phyloP scores from a whole-genome alignment of 2,797 vertebrate genomes.

The Muscicapa striata region DNA sequence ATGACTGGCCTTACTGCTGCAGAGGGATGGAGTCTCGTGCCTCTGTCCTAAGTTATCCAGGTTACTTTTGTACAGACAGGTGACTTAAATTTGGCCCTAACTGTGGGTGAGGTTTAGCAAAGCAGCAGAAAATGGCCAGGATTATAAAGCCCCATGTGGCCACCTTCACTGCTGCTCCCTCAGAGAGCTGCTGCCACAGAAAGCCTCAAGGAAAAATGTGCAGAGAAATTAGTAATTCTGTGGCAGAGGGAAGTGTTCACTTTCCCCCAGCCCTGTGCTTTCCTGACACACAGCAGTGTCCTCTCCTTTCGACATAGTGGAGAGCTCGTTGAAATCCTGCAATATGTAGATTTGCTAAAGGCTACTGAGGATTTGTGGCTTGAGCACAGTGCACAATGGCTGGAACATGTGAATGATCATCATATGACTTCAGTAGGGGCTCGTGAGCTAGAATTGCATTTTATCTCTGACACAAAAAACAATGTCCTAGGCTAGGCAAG shows the following conservation, averaged over 20 bases:
- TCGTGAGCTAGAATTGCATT: constrained; percentile 83
- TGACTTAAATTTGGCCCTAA: neutral
- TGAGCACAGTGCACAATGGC: constrained; percentile 77
- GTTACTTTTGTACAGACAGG: neutral
- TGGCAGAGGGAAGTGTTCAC: neutral
- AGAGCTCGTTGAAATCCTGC: constrained; percentile 28
- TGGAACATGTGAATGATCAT: constrained; percentile 85
- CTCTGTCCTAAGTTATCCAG: neutral
- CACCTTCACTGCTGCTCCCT: neutral
- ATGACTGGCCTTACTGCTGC: neutral
- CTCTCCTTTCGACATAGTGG: neutral
- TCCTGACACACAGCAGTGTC: neutral
- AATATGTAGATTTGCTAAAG: constrained; percentile 59
- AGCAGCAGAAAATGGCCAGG: neutral
- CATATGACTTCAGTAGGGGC: constrained; percentile 88
- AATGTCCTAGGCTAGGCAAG: constrained; percentile 71
- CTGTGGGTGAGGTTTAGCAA: neutral
- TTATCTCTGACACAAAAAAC: constrained; percentile 80
- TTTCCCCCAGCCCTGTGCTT: neutral
- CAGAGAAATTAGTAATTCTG: neutral
- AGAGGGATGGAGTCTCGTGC: neutral
- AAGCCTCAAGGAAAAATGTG: neutral
- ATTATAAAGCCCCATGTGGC: neutral
- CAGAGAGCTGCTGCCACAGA: neutral
- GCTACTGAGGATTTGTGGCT: constrained; percentile 57